phyloP scores from a whole-genome alignment of 1,140 invertebrate genomes.

The Papilio dardanus region DNA sequence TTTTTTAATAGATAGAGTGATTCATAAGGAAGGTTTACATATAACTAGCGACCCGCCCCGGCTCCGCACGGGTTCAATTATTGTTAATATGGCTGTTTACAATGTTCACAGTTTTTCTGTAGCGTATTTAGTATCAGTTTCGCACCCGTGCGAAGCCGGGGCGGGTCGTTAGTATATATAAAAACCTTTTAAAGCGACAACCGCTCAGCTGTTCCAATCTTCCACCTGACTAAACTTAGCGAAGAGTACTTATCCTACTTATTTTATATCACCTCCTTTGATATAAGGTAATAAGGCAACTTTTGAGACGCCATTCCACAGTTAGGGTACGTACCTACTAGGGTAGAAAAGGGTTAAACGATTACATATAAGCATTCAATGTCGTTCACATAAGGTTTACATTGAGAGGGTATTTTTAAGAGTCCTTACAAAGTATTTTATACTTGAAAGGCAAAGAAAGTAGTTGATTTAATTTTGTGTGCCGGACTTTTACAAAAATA shows the following conservation, averaged over 20 bases:
- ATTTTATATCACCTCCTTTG: constrained; percentile 22
- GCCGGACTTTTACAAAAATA: too few relatives aligned
- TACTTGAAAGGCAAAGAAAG: background rate
- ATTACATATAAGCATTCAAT: background rate
- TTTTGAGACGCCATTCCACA: background rate
- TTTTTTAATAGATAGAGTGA: too few relatives aligned
- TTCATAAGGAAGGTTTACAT: too few relatives aligned
- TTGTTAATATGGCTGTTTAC: too few relatives aligned
- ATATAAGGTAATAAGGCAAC: constrained; percentile 10
- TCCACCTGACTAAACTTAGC: constrained; percentile 20
- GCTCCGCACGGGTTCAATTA: too few relatives aligned
- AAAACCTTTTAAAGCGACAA: background rate
- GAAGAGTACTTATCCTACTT: constrained; percentile 1
- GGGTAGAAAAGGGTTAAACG: constrained; percentile 8
- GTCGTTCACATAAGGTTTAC: background rate
- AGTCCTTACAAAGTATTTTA: background rate
- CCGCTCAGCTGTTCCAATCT: background rate
- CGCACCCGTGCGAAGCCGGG: too few relatives aligned
- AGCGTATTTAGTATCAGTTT: too few relatives aligned
- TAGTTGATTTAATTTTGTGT: background rate
- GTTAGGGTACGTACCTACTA: background rate
- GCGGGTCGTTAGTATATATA: background rate
- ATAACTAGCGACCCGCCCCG: too few relatives aligned
- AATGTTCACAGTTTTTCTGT: too few relatives aligned
- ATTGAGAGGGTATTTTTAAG: background rate